Evolutionary conservation across 2,113 vertebrate genomes (phyloP), one percentile per base, ranked within the genome.

Genomic region (Spea bombifrons): DNA sequence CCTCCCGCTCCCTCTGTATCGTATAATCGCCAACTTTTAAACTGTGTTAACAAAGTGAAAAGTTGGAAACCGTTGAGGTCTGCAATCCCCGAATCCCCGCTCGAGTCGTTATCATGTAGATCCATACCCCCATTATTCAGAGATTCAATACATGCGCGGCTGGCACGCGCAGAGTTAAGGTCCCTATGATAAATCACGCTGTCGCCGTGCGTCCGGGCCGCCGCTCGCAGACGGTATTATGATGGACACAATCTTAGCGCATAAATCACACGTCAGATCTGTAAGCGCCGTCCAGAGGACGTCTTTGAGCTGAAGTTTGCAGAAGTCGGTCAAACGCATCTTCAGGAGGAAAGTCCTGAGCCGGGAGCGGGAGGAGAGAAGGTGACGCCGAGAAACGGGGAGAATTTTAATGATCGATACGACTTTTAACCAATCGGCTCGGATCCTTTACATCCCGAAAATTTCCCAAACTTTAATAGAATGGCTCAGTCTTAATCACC

Each of bases 181-280:
- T 7, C 59, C 17, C 5, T 69, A 66, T 79, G 70, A 79, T 79
- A 73, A 79, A 79, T 79, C 76, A 79, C 70, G 30, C 45, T 71
- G 63, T 52, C 61, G 66, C 5, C 12, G 16, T 70, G 52, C 55
- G 52, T 64, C 12, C 46, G 5, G 4, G 46, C 17, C 68, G 30
- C 47, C 4, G 43, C 59, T 61, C 64, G 61, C 44, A 79, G 69
- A 78, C 59, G n/a, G 48, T 50, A n/a, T 45, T 50, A 79, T 79
- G 76, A 79, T 79, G 61, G 76, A 79, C 76, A 79, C 76, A 72
- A 79, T 79, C 69, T 55, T 7, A 53, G 61, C 4, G 43, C 76
- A 79, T 73, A 73, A 79, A 79, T 79, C 69, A 79, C 76, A 47
- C 43, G 49, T 78, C 59, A 79, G 70, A 79, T 55, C 70, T 55